A percentile compares a stretch with the other conserved stretches of the same genome.
Evolutionary conservation across 2,113 vertebrate species (phyloP).

Genomic region (Catharus fuscescens): DNA sequence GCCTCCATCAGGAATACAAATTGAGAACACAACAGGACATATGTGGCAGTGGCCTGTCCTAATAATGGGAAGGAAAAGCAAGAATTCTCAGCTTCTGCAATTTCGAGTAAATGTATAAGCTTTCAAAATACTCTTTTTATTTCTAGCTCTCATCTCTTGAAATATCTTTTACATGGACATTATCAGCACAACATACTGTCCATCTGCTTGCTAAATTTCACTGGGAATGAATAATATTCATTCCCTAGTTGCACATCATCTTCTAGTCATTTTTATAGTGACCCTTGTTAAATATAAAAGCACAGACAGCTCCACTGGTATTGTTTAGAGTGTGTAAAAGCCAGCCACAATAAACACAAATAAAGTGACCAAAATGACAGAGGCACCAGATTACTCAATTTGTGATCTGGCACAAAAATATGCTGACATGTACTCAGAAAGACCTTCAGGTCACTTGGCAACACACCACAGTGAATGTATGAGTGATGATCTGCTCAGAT

Average conservation of each 20-base stretch:
- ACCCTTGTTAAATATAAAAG: background rate
- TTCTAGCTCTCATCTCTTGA: background rate
- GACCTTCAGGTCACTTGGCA: background rate
- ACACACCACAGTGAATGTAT: background rate
- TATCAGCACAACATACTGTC: background rate
- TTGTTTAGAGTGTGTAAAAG: background rate
- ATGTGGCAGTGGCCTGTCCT: background rate
- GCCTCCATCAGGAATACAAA: background rate
- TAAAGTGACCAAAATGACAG: background rate
- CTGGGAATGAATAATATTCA: background rate
- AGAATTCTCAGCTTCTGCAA: background rate
- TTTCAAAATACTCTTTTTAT: background rate
- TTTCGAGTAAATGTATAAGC: background rate
- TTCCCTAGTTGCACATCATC: background rate
- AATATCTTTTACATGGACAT: background rate
- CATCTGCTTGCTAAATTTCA: background rate
- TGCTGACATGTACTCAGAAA: background rate
- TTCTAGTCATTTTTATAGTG: background rate
- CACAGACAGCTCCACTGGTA: background rate
- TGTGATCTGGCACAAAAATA: constrained; percentile 12
- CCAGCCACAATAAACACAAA: background rate
- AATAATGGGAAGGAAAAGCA: background rate
- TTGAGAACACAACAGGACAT: background rate
- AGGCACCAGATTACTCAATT: background rate
- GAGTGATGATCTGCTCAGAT: background rate